Evolutionary conservation across 2,888 invertebrate species (phyloP).

Genomic region (Mycalesis mineus): DNA sequence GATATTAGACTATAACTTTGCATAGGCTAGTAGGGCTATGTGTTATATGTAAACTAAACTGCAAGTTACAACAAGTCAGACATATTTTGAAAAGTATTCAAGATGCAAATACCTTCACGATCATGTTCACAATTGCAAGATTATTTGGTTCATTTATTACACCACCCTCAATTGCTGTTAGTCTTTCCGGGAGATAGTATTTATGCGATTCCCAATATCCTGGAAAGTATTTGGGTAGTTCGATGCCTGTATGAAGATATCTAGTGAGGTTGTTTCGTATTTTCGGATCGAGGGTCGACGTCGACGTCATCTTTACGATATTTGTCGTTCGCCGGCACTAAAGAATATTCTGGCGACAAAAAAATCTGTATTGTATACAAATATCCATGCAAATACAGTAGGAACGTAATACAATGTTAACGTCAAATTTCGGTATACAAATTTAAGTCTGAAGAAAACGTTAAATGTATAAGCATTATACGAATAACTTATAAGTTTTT

Average conservation of each 20-base stretch:
- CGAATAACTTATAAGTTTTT: constrained; percentile 55
- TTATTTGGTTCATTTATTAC: constrained; percentile 39
- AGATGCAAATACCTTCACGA: constrained; percentile 49
- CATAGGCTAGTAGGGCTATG: too few relatives aligned
- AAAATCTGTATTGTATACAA: neutral
- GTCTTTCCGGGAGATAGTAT: constrained; percentile 64
- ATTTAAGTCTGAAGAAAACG: too few relatives aligned
- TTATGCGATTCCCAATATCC: constrained; percentile 75
- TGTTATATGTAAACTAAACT: too few relatives aligned
- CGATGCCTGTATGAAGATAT: constrained; percentile 74
- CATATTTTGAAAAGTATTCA: neutral
- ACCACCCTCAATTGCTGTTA: constrained; percentile 53
- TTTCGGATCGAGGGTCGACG: constrained; percentile 45
- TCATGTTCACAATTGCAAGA: constrained; percentile 53
- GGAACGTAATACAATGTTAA: too few relatives aligned
- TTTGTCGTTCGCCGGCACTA: constrained; percentile 17
- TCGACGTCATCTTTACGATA: constrained; percentile 44
- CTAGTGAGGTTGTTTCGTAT: constrained; percentile 63
- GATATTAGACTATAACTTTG: too few relatives aligned
- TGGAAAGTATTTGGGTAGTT: constrained; percentile 74
- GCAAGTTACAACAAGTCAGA: too few relatives aligned
- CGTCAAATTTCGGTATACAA: too few relatives aligned
- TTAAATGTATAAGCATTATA: constrained; percentile 47
- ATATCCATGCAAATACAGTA: too few relatives aligned
- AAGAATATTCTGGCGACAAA: constrained; percentile 10